Evolutionary conservation across 2,113 vertebrate species (phyloP).

Genomic region (Urocolius indicus): DNA sequence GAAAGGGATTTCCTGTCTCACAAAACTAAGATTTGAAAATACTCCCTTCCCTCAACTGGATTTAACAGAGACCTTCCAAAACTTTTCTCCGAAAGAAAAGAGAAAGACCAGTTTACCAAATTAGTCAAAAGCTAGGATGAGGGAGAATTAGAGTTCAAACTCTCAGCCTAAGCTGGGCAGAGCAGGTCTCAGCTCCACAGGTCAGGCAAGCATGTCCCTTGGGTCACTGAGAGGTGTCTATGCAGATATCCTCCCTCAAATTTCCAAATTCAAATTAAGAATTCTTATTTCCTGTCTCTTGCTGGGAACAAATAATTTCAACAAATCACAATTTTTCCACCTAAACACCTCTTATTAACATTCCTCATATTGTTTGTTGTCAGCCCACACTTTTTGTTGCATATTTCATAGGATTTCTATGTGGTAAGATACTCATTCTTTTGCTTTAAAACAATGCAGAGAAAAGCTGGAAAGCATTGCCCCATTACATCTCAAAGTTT

Average conservation of each 20-base stretch:
- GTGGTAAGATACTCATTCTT: not conserved
- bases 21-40: not conserved
- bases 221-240: not conserved
- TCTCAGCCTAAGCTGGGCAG: not conserved
- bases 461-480: not conserved
- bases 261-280: not conserved
- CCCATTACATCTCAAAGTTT: not conserved
- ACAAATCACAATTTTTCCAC: not conserved
- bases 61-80: not conserved
- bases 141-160: not conserved
- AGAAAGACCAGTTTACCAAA: not conserved
- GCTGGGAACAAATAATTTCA: not conserved
- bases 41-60: not conserved
- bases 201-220: not conserved
- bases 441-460: not conserved
- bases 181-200: not conserved
- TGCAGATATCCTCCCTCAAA: not conserved
- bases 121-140: not conserved
- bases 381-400: not conserved
- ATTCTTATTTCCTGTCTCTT: not conserved
- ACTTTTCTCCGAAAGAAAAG: not conserved
- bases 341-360: not conserved
- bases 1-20: conserved; percentile 22
- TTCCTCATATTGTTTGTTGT: not conserved
- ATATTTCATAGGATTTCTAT: not conserved